These are phyloP conservation scores for Calyptommatus sinebrachiatus DNA, from an alignment of 2,113 vertebrate species.

Conservation along the genomic window DNA sequence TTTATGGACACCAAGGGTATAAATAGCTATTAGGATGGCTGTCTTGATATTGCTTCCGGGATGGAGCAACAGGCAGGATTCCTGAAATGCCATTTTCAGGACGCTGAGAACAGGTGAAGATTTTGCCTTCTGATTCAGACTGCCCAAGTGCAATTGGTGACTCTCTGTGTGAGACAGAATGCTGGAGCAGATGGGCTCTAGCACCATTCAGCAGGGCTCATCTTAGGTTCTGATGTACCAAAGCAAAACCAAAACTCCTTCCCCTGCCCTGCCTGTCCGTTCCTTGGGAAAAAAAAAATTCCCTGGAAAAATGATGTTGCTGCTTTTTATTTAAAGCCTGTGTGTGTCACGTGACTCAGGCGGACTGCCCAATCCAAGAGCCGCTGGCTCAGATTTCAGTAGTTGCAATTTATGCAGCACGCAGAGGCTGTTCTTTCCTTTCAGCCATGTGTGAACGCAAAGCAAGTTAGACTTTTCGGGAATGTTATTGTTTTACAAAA, in stretches of 20 bases:
- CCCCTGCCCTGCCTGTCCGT: neutral
- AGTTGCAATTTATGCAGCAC: neutral
- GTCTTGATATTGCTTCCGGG: too few species aligned
- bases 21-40: too few species aligned
- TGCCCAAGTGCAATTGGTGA: too few species aligned
- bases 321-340: neutral
- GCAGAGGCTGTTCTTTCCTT: neutral
- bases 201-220: too few species aligned
- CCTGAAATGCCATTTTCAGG: too few species aligned
- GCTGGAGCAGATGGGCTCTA: too few species aligned
- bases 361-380: conserved; percentile 61
- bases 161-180: too few species aligned
- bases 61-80: too few species aligned
- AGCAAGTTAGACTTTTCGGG: neutral
- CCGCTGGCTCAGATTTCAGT: conserved; percentile 75
- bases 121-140: too few species aligned
- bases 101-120: too few species aligned
- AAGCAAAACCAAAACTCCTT: neutral
- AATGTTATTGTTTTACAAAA: fast-evolving
- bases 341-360: conserved; percentile 68
- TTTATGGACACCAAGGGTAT: too few species aligned
- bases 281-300: neutral
- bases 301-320: conserved; percentile 1
- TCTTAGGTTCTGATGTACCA: neutral
- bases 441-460: conserved; percentile 10